Percentiles rank a stretch among this genome's conserved stretches.
Conservation (phyloP, 2,888 invertebrate species). For the Agrotis ipsilon region DNA sequence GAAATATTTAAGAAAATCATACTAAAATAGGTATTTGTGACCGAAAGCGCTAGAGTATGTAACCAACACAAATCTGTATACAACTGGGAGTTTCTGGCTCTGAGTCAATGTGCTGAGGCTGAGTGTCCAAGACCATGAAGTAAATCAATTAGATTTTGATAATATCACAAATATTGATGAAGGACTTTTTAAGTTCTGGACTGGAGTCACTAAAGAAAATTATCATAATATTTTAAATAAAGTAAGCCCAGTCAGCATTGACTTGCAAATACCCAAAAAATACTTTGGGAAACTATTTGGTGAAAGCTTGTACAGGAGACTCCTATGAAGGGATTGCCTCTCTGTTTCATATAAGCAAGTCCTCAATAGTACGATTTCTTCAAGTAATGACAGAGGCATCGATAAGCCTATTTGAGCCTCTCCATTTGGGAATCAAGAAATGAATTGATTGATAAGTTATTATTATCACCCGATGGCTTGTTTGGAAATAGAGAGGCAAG, state of each 20-base stretch:
- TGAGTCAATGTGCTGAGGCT: conserved; percentile 19
- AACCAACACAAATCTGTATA: conserved; percentile 2
- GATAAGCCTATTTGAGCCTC: conserved; percentile 10
- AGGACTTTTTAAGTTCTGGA: conserved; percentile 19
- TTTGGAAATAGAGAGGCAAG: conserved; percentile 13
- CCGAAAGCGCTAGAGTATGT: conserved; percentile 9
- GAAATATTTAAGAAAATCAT: conserved; percentile 4
- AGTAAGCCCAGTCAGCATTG: conserved; percentile 13
- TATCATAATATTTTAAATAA: conserved; percentile 14
- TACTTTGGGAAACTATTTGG: neutral
- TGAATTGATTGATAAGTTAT: conserved; percentile 7
- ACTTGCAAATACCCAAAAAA: conserved; percentile 5
- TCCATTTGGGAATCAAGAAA: conserved; percentile 10
- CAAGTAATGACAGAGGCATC: conserved; percentile 10
- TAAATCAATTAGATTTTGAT: conserved; percentile 10
- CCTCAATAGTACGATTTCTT: conserved; percentile 12
- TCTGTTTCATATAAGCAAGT: conserved; percentile 10
- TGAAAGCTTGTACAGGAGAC: conserved; percentile 9
- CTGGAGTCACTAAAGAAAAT: conserved; percentile 8
- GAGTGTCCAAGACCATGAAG: conserved; percentile 14
- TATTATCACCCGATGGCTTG: conserved; percentile 8
- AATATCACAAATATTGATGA: conserved; percentile 2
- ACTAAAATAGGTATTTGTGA: conserved; percentile 2
- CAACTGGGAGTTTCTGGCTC: conserved; percentile 20
- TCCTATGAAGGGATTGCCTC: conserved; percentile 19